phyloP scores from a whole-genome alignment of 2,888 invertebrate genomes.

The Drosophila maculinotata region DNA sequence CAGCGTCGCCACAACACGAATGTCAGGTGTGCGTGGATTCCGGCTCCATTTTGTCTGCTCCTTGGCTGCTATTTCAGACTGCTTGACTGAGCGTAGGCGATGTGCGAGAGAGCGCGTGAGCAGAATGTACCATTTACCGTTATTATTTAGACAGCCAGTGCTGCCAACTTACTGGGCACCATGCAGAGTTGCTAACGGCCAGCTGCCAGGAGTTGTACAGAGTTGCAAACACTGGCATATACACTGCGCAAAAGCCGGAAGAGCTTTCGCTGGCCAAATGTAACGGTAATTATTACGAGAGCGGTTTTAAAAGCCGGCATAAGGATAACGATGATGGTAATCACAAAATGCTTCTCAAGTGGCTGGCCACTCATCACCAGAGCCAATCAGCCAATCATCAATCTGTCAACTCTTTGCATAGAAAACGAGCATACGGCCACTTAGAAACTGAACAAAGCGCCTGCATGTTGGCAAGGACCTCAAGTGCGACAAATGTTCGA shows the following conservation, averaged over 20 bases:
- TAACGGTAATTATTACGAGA: constrained; percentile 24
- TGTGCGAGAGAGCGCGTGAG: constrained; percentile 20
- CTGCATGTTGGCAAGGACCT: constrained; percentile 53
- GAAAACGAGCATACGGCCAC: constrained; percentile 64
- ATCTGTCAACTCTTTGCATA: constrained; percentile 68
- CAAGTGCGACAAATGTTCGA: constrained; percentile 43
- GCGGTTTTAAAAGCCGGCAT: constrained; percentile 46
- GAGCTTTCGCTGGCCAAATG: constrained; percentile 46
- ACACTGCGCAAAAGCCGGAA: constrained; percentile 48
- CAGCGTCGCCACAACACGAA: constrained; percentile 81
- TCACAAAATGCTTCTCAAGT: constrained; percentile 58
- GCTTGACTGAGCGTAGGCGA: constrained; percentile 36
- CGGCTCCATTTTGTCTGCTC: constrained; percentile 70
- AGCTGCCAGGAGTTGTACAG: constrained; percentile 55
- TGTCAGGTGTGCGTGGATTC: constrained; percentile 81
- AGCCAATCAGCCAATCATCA: constrained; percentile 67
- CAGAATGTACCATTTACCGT: constrained; percentile 61
- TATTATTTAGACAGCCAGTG: constrained; percentile 59
- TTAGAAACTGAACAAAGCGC: constrained; percentile 62
- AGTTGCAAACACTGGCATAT: constrained; percentile 46
- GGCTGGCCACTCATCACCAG: constrained; percentile 44
- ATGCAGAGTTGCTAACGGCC: constrained; percentile 61
- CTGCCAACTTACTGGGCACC: constrained; percentile 61
- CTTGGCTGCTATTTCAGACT: constrained; percentile 30
- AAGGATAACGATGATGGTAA: constrained; percentile 56